Evolutionary conservation across 2,888 invertebrate genomes (phyloP), one percentile per base, ranked within the genome.

Genomic region (Cosmia trapezina): DNA sequence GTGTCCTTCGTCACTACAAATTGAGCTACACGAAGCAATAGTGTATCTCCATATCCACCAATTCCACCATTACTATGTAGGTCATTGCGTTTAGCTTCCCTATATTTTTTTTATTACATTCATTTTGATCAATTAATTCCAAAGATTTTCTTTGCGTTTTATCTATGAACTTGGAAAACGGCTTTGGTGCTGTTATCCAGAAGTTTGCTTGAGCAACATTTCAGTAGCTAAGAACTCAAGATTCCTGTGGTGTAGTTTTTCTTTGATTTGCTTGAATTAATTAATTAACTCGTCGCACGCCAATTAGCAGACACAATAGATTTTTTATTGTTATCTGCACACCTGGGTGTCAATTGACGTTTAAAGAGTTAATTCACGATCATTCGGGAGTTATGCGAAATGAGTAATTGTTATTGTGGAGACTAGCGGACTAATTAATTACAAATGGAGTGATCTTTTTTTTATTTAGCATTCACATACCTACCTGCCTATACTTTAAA

Each of bases 401-500:
- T 51, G 41, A 68, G n/a, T 51, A 43, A 33, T 49, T 41, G 17
- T 14, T 51, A 68, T 66, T 22, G n/a, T 43, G 33, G n/a, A 28
- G 11, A 43, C 17, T 49, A 57, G 19, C 43, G 37, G 28, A 33
- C 54, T 41, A 22, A 41, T 56, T 22, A 56, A 4, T 56, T 12
- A 56, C 17, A 62, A 7, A 28, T 43, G 28, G 43, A 65, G 8
- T 8, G 41, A 41, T 41, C 41, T 8, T 41, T 41, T 41, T 41
- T 37, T 28, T 28, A 6, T 41, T 41, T 19, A 64, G 33, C 8
- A 66, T 45, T 43, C 14, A 33, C 41, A 22, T 28, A 73, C 37
- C 37, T 41, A 5, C 67, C 67, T 73, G 57, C 11, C 8, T 19
- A 12, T 0, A 14, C 57, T 51, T 51, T 37, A 73, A 67, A 66